Conservation (phyloP, 2,888 invertebrate species). For the Diadromus collaris region DNA sequence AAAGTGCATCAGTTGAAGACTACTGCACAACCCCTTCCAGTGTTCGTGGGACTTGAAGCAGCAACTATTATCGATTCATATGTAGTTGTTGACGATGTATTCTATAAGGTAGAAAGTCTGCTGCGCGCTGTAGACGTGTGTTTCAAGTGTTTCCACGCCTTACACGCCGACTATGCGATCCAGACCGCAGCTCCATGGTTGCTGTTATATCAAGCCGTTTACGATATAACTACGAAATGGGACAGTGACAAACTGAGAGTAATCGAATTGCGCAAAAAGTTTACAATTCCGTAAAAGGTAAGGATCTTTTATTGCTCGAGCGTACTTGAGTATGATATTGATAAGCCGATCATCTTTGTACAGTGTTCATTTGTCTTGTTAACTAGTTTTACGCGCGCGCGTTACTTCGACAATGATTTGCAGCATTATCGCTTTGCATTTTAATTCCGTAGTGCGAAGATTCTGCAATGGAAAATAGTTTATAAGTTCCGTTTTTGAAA, state of each 20-base stretch:
- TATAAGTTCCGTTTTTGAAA: too few relatives aligned
- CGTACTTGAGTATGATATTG: too few relatives aligned
- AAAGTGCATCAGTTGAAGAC: constrained; percentile 9
- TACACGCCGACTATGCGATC: constrained; percentile 5
- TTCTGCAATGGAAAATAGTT: too few relatives aligned
- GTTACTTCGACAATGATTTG: too few relatives aligned
- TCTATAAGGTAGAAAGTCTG: constrained; percentile 20
- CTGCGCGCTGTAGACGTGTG: constrained; percentile 14
- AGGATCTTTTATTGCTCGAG: too few relatives aligned
- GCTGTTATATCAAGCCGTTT: constrained; percentile 10
- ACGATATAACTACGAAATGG: constrained; percentile 12
- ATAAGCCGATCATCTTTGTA: too few relatives aligned
- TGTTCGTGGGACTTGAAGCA: neutral
- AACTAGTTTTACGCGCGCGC: too few relatives aligned
- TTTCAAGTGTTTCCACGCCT: constrained; percentile 23
- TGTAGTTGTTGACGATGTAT: constrained; percentile 16
- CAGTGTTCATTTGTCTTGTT: too few relatives aligned
- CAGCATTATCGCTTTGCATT: too few relatives aligned
- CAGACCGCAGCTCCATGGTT: constrained; percentile 10
- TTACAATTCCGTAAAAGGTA: too few relatives aligned
- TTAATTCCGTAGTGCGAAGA: too few relatives aligned
- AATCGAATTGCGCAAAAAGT: constrained; percentile 12
- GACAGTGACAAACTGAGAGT: neutral
- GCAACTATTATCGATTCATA: constrained; percentile 4
- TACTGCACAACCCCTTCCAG: neutral